Evolutionary conservation across 1,140 invertebrate species (phyloP).

Genomic region (Penaeus chinensis): DNA sequence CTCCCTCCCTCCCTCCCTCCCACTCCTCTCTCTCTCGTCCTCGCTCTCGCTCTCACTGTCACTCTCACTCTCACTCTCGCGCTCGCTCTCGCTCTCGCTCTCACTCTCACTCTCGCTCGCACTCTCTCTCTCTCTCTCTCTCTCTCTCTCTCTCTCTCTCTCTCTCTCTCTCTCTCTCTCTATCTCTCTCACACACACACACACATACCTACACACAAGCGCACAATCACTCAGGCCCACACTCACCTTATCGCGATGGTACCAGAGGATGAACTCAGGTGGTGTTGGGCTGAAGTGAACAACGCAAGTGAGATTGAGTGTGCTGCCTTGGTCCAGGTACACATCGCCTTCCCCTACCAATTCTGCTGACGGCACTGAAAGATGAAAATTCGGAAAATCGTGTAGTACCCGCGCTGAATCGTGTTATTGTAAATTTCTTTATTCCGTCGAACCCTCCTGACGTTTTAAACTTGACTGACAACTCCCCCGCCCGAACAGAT

Average conservation of each 20-base stretch:
- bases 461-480: neutral
- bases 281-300: slow-evolving; percentile 82
- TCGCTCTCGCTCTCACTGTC: no score
- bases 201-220: no score
- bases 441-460: no score
- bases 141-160: no score
- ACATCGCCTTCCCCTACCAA: slow-evolving; percentile 83
- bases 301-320: slow-evolving; percentile 88
- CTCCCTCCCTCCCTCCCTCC: no score
- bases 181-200: neutral
- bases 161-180: neutral
- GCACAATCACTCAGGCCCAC: neutral
- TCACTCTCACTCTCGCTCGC: no score
- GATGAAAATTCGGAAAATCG: slow-evolving; percentile 50
- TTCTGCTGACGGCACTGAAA: slow-evolving; percentile 85
- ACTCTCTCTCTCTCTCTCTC: no score
- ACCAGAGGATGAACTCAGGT: slow-evolving; percentile 82
- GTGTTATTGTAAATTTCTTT: neutral
- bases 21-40: no score
- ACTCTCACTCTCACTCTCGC: neutral
- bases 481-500: neutral
- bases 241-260: slow-evolving; percentile 81
- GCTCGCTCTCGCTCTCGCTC: neutral
- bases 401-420: neutral
- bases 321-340: slow-evolving; percentile 86